Evolutionary conservation across 2,888 invertebrate genomes (phyloP), one percentile per base, ranked within the genome.

Genomic region (Zaprionus obscuricornis): DNA sequence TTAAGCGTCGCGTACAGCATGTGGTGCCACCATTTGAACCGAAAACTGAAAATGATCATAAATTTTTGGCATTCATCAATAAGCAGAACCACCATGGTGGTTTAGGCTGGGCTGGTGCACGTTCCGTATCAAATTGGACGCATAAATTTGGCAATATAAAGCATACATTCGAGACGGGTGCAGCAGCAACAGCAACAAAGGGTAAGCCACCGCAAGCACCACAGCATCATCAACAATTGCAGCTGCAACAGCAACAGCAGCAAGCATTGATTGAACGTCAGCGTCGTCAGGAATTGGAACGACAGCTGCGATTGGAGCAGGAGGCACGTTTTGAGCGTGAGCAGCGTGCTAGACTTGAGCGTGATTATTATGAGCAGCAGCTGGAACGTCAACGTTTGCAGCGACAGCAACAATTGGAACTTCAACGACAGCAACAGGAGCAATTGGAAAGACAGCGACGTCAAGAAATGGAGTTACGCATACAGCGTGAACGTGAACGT

Each of bases 131-230:
- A 26, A 95, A 95, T 79, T 97, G 97, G 96, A 95, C 93, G 77
- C 95, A 92, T 81, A 92, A 96, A 64, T 97, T 97, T 87, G 95
- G 95, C 0, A 94, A 95, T 75, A 94, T 97, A 24, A 96, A 96
- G 88, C 94, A 95, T 26, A 92, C 94, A 0, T 97, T 97, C 87
- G 96, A 97, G 86, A 86, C 87, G 6, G 89, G 89, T 0, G 71
- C 75, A 2, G 85, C 85, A 11, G 83, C 84, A 2, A 72, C 82
- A 2, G 74, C 56, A 0, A 85, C 87, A 0, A 92, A 92, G 33
- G 91, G 86, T 4, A 88, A 88, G 39, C 89, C 89, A 0, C 89
- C 90, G 2, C 86, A 78, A 3, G 90, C 91, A n/a, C 91, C 91
- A 66, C 87, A 91, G 0, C 86, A 87, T 39, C 66, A 92, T 1